Evolutionary conservation across 2,888 invertebrate species (phyloP).

Genomic region (Melinopterus prodromus): DNA sequence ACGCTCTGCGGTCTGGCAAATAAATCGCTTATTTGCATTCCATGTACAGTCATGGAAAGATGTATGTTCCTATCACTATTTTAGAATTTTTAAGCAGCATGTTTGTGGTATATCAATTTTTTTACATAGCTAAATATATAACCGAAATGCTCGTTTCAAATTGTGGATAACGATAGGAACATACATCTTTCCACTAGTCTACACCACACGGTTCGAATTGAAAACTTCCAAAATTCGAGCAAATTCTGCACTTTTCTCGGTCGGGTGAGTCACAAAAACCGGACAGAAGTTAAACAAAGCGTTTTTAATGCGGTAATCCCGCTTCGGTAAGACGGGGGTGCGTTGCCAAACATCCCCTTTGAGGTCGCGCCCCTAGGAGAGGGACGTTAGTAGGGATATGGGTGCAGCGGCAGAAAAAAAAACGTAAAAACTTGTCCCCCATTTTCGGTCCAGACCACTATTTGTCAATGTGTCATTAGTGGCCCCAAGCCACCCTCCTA

Average conservation of each 20-base stretch:
- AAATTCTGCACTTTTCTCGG: background rate
- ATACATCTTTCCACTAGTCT: too few species aligned
- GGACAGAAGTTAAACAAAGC: slow-evolving; percentile 4
- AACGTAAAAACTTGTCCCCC: background rate
- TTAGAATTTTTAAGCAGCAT: too few species aligned
- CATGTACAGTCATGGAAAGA: background rate
- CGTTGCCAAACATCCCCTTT: background rate
- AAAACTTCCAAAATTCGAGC: background rate
- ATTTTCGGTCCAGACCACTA: slow-evolving; percentile 4
- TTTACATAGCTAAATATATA: too few species aligned
- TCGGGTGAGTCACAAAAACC: background rate
- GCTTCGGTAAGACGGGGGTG: background rate
- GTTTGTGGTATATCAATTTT: too few species aligned
- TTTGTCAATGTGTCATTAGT: slow-evolving; percentile 4
- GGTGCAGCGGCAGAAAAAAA: background rate
- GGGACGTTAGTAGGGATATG: background rate
- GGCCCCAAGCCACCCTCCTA: background rate
- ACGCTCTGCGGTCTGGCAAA: background rate
- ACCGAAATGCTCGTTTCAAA: too few species aligned
- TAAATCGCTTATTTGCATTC: background rate
- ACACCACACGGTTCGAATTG: too few species aligned
- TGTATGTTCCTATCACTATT: too few species aligned
- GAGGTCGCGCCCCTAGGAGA: background rate
- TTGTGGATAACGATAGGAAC: too few species aligned
- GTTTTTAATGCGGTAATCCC: background rate